Percentiles rank a stretch among this genome's conserved stretches.
Conservation (phyloP, 2,113 vertebrate genomes). For the Isurus oxyrinchus region DNA sequence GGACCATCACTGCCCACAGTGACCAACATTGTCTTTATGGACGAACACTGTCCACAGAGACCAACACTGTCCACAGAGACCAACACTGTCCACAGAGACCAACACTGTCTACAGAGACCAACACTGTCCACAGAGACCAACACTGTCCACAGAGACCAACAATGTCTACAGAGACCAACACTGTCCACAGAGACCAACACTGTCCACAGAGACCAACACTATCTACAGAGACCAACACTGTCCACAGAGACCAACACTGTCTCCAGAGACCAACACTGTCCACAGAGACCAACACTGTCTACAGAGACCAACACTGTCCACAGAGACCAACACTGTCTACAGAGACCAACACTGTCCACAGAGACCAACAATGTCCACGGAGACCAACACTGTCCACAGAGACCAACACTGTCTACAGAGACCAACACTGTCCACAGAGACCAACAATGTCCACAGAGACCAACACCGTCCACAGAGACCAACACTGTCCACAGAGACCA, state of each 20-base stretch:
- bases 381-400: background rate
- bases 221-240: too few relatives aligned
- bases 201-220: too few relatives aligned
- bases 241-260: too few relatives aligned
- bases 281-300: too few relatives aligned
- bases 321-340: too few relatives aligned
- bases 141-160: too few relatives aligned
- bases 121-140: too few relatives aligned
- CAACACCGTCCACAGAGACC: background rate
- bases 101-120: background rate
- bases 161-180: too few relatives aligned
- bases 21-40: background rate
- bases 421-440: background rate
- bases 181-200: too few relatives aligned
- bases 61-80: background rate
- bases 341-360: too few relatives aligned
- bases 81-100: background rate
- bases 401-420: background rate
- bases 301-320: too few relatives aligned
- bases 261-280: too few relatives aligned
- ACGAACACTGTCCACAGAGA: background rate
- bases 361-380: background rate
- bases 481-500: background rate
- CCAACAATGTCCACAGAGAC: background rate
- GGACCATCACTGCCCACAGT: background rate